Evolutionary conservation across 2,797 vertebrate species (phyloP).

Genomic region (Catostomus latipinnis): DNA sequence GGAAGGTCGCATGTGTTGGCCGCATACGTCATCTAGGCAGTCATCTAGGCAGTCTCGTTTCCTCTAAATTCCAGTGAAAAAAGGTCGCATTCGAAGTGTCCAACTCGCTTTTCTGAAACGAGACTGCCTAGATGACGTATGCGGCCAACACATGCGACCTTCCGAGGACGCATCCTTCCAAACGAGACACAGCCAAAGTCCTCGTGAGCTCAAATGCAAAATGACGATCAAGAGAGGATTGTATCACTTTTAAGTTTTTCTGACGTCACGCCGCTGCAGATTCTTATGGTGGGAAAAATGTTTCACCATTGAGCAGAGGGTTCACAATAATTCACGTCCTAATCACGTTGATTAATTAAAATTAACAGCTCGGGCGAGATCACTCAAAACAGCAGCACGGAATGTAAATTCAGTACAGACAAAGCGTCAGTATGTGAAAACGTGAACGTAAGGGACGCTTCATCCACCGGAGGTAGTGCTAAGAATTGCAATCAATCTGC

Average conservation of each 20-base stretch:
- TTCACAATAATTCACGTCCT: conserved; percentile 4
- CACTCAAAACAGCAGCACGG: conserved; percentile 32
- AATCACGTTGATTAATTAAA: conserved; percentile 43
- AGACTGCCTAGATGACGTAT: no score
- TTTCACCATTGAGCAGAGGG: not conserved
- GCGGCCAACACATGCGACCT: no score
- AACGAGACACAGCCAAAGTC: no score
- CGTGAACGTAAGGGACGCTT: conserved; percentile 44
- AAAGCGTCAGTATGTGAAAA: conserved; percentile 53
- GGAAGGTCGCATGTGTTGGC: no score
- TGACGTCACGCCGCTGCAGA: conserved; percentile 73
- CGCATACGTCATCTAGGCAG: no score
- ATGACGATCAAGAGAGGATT: conserved; percentile 39
- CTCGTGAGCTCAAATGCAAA: conserved; percentile 9
- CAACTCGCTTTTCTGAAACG: no score
- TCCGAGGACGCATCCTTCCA: no score
- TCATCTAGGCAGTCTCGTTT: no score
- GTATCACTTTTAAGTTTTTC: conserved; percentile 54
- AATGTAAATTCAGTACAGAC: conserved; percentile 39
- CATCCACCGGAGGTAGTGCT: conserved; percentile 45
- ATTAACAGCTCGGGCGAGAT: conserved; percentile 28
- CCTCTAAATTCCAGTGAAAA: no score
- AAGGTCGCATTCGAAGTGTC: no score
- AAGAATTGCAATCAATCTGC: conserved; percentile 55
- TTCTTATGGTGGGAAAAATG: conserved; percentile 23